These are phyloP conservation scores for Bombus fervidus DNA, from an alignment of 1,140 invertebrate species.

Conservation along the genomic window DNA sequence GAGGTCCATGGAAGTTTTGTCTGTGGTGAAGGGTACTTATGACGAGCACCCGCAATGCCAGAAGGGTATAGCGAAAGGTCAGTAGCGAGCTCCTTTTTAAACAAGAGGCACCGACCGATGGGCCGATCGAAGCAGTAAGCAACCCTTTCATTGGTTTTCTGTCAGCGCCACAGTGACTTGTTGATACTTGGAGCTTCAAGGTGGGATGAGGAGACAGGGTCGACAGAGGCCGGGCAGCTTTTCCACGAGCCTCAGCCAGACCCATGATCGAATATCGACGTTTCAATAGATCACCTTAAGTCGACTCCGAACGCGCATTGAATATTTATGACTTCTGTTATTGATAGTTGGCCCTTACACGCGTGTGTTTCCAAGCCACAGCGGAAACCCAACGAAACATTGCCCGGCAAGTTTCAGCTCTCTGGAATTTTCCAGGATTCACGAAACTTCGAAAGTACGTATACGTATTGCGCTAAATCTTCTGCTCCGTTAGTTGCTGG, in stretches of 20 bases:
- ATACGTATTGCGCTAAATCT: background rate
- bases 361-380: background rate
- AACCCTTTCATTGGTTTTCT: conserved; percentile 57
- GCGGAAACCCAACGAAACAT: conserved; percentile 5
- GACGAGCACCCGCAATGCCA: background rate
- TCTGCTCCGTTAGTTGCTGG: background rate
- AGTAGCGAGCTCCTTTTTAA: conserved; percentile 5
- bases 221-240: conserved; percentile 43
- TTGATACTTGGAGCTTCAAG: conserved; percentile 43
- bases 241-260: conserved; percentile 27
- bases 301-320: conserved; percentile 52
- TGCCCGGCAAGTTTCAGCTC: background rate
- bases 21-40: background rate
- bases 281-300: conserved; percentile 64
- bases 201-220: conserved; percentile 22
- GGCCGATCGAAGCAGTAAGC: conserved; percentile 28
- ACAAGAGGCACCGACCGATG: conserved; percentile 6
- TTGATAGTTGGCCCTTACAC: conserved; percentile 42
- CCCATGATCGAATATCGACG: conserved; percentile 61
- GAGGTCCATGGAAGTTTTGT: conserved; percentile 3
- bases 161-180: conserved; percentile 49
- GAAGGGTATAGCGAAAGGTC: background rate
- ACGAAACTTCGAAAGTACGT: background rate
- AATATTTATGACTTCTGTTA: conserved; percentile 65
- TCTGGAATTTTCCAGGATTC: background rate